These are phyloP conservation scores for Eurytoma adleriae DNA, from an alignment of 2,888 invertebrate species.

Conservation along the genomic window DNA sequence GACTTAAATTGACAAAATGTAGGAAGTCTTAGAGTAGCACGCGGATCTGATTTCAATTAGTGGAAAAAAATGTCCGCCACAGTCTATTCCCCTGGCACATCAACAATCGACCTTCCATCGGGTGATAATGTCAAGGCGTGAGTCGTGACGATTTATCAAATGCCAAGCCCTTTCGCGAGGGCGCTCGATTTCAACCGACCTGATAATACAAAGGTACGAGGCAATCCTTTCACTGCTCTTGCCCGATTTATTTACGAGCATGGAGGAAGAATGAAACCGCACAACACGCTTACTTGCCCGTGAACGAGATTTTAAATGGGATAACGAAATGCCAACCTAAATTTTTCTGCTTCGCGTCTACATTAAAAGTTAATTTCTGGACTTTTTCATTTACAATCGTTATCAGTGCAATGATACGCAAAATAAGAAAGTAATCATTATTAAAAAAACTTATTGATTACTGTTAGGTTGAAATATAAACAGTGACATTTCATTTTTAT, in stretches of 20 bases:
- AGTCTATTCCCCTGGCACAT: background rate
- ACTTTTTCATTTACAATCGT: no score
- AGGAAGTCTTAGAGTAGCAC: background rate
- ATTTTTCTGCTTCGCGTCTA: background rate
- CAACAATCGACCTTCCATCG: slow-evolving; percentile 44
- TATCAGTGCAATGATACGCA: no score
- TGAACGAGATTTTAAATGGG: background rate
- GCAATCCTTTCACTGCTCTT: slow-evolving; percentile 46
- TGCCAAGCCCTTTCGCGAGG: slow-evolving; percentile 57
- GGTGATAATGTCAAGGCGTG: slow-evolving; percentile 58
- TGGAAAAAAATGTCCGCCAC: slow-evolving; percentile 29
- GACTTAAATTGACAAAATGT: no score
- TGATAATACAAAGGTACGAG: slow-evolving; percentile 33
- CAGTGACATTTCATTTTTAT: no score
- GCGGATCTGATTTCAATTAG: slow-evolving; percentile 43
- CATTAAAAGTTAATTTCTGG: background rate
- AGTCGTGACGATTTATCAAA: slow-evolving; percentile 59
- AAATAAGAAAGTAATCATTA: no score
- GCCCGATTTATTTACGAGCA: slow-evolving; percentile 36
- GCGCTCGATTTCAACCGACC: background rate
- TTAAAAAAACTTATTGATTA: no score
- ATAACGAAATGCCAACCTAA: no score
- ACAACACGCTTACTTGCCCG: background rate
- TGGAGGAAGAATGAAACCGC: slow-evolving; percentile 1
- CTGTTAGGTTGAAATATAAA: no score